A percentile compares a stretch with the other conserved stretches of the same genome.
Conservation (phyloP, 2,888 invertebrate genomes). For the Chaitophorus viminalis region DNA sequence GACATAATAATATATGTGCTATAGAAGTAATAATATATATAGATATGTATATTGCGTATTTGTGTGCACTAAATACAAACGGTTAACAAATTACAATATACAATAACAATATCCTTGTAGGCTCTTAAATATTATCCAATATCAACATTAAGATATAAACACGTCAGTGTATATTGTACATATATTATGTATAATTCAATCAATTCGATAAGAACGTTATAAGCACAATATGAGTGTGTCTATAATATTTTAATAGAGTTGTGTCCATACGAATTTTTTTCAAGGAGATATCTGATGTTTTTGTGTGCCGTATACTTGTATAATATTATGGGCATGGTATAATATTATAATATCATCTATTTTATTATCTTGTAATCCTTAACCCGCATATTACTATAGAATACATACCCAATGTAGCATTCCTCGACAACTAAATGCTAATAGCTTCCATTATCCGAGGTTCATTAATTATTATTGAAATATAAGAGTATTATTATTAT, state of each 20-base stretch:
- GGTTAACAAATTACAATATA: too few relatives aligned
- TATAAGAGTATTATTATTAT: too few relatives aligned
- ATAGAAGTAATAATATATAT: background rate
- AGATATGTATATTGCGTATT: too few relatives aligned
- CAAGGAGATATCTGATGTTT: slow-evolving; percentile 7
- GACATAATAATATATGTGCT: background rate
- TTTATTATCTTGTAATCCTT: slow-evolving; percentile 38
- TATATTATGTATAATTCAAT: background rate
- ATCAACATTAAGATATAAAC: slow-evolving; percentile 3
- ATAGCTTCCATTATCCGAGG: background rate
- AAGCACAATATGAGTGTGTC: background rate
- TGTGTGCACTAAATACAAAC: too few relatives aligned
- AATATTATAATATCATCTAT: too few relatives aligned
- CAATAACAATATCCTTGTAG: background rate
- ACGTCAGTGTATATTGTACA: too few relatives aligned
- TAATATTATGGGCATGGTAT: background rate
- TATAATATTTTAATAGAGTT: background rate
- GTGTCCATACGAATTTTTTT: background rate
- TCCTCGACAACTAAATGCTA: background rate
- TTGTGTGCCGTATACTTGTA: background rate
- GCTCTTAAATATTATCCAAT: background rate
- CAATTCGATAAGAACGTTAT: too few relatives aligned
- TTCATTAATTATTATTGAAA: too few relatives aligned
- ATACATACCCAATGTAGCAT: background rate
- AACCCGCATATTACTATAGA: background rate